phyloP scores from a whole-genome alignment of 1,140 invertebrate species.

The Bombus confusus region DNA sequence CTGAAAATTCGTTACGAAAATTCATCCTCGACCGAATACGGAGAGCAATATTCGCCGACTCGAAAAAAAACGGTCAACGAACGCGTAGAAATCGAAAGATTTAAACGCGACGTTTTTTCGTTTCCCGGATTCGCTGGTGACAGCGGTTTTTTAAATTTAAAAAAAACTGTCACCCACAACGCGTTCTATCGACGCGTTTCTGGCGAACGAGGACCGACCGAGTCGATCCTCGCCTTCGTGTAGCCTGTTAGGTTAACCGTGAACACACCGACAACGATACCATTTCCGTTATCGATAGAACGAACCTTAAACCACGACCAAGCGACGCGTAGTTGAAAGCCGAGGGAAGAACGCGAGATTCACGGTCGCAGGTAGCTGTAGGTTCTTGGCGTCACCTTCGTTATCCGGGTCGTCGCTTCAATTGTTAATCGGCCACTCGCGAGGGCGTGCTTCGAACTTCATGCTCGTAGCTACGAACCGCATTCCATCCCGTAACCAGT shows the following conservation, averaged over 20 bases:
- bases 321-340: not conserved
- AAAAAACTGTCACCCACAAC: slow-evolving; percentile 17
- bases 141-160: slow-evolving; percentile 16
- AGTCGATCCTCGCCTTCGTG: not conserved
- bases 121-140: not conserved
- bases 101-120: slow-evolving; percentile 2
- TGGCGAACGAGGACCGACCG: not conserved
- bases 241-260: not conserved
- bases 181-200: not conserved
- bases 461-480: slow-evolving; percentile 14
- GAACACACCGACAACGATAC: not conserved
- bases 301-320: not conserved
- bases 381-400: not conserved
- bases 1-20: slow-evolving; percentile 11
- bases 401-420: slow-evolving; percentile 40
- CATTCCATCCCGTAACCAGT: slow-evolving; percentile 33
- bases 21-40: not conserved
- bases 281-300: not conserved
- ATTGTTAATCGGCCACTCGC: slow-evolving; percentile 50
- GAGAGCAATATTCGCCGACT: not conserved
- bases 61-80: not conserved
- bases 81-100: slow-evolving; percentile 12
- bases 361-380: not conserved
- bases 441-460: slow-evolving; percentile 29
- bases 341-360: not conserved